A percentile compares a stretch with the other conserved stretches of the same genome.
Evolutionary conservation across 2,797 vertebrate species (phyloP).

Genomic region (Salarias fasciatus): DNA sequence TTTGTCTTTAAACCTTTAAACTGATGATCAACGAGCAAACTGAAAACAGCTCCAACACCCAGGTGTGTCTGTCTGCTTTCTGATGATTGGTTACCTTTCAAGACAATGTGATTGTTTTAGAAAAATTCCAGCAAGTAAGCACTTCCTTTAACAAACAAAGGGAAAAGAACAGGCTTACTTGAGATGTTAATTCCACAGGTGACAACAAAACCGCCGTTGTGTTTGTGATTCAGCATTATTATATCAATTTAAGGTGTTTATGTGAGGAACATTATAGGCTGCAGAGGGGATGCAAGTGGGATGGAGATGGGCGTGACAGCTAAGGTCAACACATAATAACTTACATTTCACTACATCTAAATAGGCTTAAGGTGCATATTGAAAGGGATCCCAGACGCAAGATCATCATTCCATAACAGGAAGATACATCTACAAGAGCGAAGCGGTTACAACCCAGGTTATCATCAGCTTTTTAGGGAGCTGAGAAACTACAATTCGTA

Average conservation of each 20-base stretch:
- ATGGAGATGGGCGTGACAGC: slow-evolving; percentile 66
- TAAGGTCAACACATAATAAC: slow-evolving; percentile 16
- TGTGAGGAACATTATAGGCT: slow-evolving; percentile 19
- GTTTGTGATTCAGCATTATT: neutral
- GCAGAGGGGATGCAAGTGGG: slow-evolving; percentile 2
- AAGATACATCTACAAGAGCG: neutral
- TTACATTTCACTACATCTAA: neutral
- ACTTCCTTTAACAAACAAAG: neutral
- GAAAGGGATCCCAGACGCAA: neutral
- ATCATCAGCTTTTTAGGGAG: no score
- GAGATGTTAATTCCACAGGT: neutral
- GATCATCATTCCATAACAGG: neutral
- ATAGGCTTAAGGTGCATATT: neutral
- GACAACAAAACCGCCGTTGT: neutral
- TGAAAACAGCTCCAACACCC: no score
- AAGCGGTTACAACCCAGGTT: neutral
- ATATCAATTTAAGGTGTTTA: no score
- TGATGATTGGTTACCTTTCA: no score
- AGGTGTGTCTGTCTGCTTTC: no score
- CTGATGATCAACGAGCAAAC: no score
- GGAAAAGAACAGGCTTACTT: neutral
- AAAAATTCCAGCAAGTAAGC: no score
- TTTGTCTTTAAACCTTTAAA: no score
- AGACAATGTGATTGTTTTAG: no score
- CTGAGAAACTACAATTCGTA: no score